Base-by-base conservation (phyloP, 2,113 vertebrate species). In the Oenanthe oenanthe region DNA sequence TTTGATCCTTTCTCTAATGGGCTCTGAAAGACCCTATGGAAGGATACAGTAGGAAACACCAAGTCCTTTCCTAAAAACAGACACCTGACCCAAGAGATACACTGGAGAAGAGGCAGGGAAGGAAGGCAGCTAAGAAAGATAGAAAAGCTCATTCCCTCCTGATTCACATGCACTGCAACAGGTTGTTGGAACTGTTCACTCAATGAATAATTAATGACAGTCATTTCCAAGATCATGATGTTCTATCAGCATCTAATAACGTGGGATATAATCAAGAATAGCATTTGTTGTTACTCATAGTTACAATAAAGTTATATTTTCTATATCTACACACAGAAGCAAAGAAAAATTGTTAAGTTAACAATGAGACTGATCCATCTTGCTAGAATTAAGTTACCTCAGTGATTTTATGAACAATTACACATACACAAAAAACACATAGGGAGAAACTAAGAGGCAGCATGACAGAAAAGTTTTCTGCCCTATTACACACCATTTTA, bases 401-500 rank as follows among this genome's bases (percentile, higher is more conserved):
- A 25, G 9, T 24, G 20, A 82, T 47, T 89, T 87, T n/a, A 54
- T 16, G 6, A 63, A 43, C 48, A 61, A 10, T 31, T 50, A 72
- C 5, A 78, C 18, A 78, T 18, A 61, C 8, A 73, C 22, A 63
- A 56, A 79, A 56, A 56, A 32, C 40, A 68, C 5, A 8, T 15
- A 31, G 47, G 17, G 51, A 72, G 84, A 91, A 95, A 36, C 7
- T 57, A 61, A 62, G 62, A 95, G 43, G 50, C 78, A 93, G 67
- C 42, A 66, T n/a, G 43, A 90, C 56, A 58, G 70, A 62, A 4
- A 62, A 11, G 8, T 47, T 80, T 85, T 94, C 78, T 95, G 75
- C 75, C 89, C 82, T 93, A 80, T 88, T 70, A 83, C 16, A 62
- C 66, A 89, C 19, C 13, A 51, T 77, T 96, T 92, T 93, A 96